phyloP scores from a whole-genome alignment of 2,113 vertebrate species.

The Bambusicola thoracicus region DNA sequence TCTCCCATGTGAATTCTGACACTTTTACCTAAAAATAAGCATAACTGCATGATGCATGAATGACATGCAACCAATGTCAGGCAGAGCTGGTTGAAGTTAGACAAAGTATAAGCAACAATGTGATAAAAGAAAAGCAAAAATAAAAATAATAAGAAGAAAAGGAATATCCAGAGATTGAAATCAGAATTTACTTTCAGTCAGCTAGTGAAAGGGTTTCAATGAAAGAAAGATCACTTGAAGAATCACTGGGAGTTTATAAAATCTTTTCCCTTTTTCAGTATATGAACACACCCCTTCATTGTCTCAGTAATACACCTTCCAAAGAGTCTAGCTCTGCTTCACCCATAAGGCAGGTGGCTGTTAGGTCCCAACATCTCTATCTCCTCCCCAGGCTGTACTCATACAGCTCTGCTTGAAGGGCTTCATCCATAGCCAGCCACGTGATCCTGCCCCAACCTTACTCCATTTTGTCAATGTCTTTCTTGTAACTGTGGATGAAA shows the following conservation, averaged over 20 bases:
- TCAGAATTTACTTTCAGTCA: not conserved
- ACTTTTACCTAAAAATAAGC: not conserved
- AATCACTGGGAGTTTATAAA: not conserved
- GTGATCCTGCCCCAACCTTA: not conserved
- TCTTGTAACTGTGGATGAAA: not conserved
- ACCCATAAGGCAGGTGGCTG: too few relatives aligned
- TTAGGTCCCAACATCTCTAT: not conserved
- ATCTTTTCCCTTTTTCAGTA: not conserved
- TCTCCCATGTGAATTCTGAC: not conserved
- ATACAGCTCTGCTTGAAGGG: not conserved
- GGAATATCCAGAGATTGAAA: not conserved
- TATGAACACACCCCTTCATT: not conserved
- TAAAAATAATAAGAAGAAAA: not conserved
- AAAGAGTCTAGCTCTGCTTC: too few relatives aligned
- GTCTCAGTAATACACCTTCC: too few relatives aligned
- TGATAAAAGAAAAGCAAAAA: not conserved
- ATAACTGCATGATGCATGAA: not conserved
- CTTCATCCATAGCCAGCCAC: not conserved
- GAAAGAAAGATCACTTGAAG: not conserved
- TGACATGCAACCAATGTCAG: not conserved
- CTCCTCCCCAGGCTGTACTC: not conserved
- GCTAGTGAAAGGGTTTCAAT: not conserved
- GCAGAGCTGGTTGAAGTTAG: not conserved
- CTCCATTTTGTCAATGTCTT: not conserved
- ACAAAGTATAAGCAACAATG: not conserved